Evolutionary conservation across 2,797 vertebrate species (phyloP), one percentile per base, ranked within the genome.

Genomic region (Paratrypauchen microcephalus): DNA sequence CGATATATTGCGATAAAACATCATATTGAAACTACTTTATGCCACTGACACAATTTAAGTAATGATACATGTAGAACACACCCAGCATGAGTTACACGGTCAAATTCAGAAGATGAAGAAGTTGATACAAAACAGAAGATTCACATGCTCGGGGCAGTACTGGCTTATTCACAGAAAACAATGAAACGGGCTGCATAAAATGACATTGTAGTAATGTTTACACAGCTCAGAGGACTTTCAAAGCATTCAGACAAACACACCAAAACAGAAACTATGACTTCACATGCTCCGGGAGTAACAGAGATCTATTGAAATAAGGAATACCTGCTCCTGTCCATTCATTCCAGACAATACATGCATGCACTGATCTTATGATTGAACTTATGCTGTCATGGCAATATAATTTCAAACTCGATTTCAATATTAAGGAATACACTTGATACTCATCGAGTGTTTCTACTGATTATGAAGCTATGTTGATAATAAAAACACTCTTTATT

Each of bases 221-320:
- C 59, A 23, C 59, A 39, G 59, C 59, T 8, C 59, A 21, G 59
- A 41, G 59, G 32, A 61, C 57, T 18, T 58, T 58, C 56, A 58
- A 58, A 58, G 56, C 56, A 15, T 58, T 28, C 15, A 28, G 16
- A 2, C 56, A 30, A 58, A 23, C 55, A 58, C 23, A n/a, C 13
- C 56, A 32, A 60, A 39, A 21, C 32, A 61, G 59, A 61, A 61
- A 61, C 59, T 61, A 21, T 61, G 59, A 61, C 59, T 21, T 61
- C 30, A 61, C 19, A 12, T 13, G 19, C 19, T 6, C 9, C n/a
- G 19, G 4, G 8, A 39, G 57, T 30, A 26, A 58, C 13, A 36
- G 58, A n/a, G 16, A 36, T 2, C 56, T 30, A 9, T 60, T 60
- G 30, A 32, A 30, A 59, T 59, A 16, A 26, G 57, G 7, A 32